A percentile compares a stretch with the other conserved stretches of the same genome.
Evolutionary conservation across 1,140 invertebrate species (phyloP).

Genomic region (Penaeus japonicus): DNA sequence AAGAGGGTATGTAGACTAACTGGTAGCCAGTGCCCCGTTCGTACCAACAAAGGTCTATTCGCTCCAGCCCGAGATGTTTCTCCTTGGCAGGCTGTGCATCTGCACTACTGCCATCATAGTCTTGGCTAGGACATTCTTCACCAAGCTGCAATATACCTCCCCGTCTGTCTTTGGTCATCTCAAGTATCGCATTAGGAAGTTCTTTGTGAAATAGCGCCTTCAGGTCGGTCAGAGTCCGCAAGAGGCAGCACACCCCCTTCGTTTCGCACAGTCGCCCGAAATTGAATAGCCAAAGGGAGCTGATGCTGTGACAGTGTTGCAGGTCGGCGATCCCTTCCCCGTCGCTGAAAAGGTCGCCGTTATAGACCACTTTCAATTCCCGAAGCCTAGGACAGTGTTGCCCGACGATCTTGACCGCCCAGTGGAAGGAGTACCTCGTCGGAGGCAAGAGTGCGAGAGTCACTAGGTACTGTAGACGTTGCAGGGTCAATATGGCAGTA

Average conservation of each 20-base stretch:
- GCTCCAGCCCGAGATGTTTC: neutral
- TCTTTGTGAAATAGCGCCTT: conserved; percentile 42
- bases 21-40: conserved; percentile 32
- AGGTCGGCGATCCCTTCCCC: neutral
- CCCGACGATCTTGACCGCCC: conserved; percentile 9
- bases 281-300: conserved; percentile 40
- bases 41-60: conserved; percentile 44
- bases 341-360: conserved; percentile 8
- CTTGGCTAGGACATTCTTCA: neutral
- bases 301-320: neutral
- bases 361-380: conserved; percentile 30
- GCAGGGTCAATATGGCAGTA: neutral
- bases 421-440: conserved; percentile 32
- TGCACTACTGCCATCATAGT: too few species aligned
- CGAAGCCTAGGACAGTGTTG: conserved; percentile 10
- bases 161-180: neutral
- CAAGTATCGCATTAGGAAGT: conserved; percentile 42
- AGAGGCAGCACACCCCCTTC: neutral
- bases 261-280: conserved; percentile 35
- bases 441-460: conserved; percentile 22
- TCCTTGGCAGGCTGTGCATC: too few species aligned
- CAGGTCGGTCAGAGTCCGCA: neutral
- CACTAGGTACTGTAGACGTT: conserved; percentile 4
- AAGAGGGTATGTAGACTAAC: conserved; percentile 39
- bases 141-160: neutral